phyloP scores from a whole-genome alignment of 2,888 invertebrate species.

The Atrina japonica region DNA sequence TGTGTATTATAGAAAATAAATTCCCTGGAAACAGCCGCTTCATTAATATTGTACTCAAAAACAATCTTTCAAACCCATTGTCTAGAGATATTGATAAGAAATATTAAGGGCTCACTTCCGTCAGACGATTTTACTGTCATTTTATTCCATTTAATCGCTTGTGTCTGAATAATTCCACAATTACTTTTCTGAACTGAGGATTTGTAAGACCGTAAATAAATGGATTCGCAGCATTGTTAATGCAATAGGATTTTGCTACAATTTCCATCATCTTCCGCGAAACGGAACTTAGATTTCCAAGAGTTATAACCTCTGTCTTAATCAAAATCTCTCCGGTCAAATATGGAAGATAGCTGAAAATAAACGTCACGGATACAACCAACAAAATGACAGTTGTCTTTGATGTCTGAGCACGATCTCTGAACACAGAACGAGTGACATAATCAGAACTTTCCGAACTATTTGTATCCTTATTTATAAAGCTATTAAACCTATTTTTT shows the following conservation, averaged over 20 bases:
- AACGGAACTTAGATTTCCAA: background rate
- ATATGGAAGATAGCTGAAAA: slow-evolving; percentile 28
- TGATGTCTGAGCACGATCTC: background rate
- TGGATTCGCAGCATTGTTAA: slow-evolving; percentile 28
- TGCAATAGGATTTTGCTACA: slow-evolving; percentile 17
- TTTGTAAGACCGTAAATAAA: slow-evolving; percentile 28
- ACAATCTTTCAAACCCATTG: too few species aligned
- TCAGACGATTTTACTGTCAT: too few species aligned
- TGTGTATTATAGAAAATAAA: too few species aligned
- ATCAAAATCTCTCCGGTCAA: slow-evolving; percentile 12
- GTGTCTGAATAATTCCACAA: background rate
- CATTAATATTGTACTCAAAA: too few species aligned
- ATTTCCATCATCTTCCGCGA: slow-evolving; percentile 14
- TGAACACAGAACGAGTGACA: background rate
- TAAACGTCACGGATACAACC: slow-evolving; percentile 10
- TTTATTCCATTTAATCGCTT: too few species aligned
- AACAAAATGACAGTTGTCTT: slow-evolving; percentile 17
- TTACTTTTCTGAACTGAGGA: slow-evolving; percentile 14
- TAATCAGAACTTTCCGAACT: too few species aligned
- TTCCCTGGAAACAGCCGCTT: too few species aligned
- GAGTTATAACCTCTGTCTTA: slow-evolving; percentile 4
- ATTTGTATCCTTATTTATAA: too few species aligned
- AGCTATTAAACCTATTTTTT: too few species aligned
- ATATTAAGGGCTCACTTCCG: too few species aligned
- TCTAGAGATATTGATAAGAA: too few species aligned